Percentiles rank a stretch among this genome's conserved stretches.
Evolutionary conservation across 2,113 vertebrate genomes (phyloP).

Genomic region (Phalacrocorax pelagicus): DNA sequence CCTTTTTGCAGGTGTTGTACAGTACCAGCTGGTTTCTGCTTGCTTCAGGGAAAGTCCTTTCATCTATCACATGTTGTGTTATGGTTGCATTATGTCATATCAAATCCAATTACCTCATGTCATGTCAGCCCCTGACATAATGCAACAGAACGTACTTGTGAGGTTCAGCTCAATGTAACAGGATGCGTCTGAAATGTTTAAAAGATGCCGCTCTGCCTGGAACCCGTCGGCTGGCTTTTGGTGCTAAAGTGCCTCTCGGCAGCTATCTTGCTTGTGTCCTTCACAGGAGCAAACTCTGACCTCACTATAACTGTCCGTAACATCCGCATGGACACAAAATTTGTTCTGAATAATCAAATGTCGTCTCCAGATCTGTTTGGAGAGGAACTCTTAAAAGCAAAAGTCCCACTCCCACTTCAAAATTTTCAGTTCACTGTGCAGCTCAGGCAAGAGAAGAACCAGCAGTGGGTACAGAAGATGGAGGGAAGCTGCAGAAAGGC

Average conservation of each 20-base stretch:
- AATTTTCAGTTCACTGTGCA: neutral
- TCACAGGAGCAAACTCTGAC: neutral
- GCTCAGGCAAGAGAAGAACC: neutral
- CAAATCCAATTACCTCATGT: constrained; percentile 52
- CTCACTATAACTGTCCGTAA: neutral
- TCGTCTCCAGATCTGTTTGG: neutral
- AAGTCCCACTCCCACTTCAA: neutral
- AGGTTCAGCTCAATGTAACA: neutral
- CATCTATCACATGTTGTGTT: constrained; percentile 40
- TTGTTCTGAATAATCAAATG: neutral
- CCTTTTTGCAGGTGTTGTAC: neutral
- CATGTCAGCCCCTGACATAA: constrained; percentile 51
- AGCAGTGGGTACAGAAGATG: neutral
- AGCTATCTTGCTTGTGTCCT: neutral
- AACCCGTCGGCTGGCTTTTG: neutral
- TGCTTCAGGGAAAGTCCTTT: constrained; percentile 57
- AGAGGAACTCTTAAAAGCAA: neutral
- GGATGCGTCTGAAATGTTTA: neutral
- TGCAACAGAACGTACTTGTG: neutral
- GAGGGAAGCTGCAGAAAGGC: neutral
- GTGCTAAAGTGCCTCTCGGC: neutral
- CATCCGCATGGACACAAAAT: neutral
- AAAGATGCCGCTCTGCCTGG: neutral
- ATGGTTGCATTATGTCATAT: constrained; percentile 54
- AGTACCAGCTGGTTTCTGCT: constrained; percentile 16